A percentile compares a stretch with the other conserved stretches of the same genome.
These are phyloP conservation scores for Toxostoma redivivum DNA, from an alignment of 2,113 vertebrate species.

Conservation along the genomic window DNA sequence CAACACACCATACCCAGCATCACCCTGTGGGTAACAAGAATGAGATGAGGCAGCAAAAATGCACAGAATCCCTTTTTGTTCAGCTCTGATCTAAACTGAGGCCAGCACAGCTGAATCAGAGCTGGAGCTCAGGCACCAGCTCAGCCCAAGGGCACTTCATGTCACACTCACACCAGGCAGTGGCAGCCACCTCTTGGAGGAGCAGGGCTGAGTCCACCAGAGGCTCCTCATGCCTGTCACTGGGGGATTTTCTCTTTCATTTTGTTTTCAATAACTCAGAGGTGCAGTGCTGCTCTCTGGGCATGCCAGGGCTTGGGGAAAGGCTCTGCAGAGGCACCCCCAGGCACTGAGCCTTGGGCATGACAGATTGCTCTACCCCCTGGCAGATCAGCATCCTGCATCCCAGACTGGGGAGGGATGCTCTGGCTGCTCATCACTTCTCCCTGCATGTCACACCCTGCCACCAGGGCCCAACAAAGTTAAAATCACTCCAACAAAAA, in stretches of 20 bases:
- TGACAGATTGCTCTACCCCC: fast-evolving
- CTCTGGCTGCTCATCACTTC: background rate
- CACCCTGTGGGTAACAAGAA: background rate
- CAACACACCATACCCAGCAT: background rate
- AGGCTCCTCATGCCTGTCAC: fast-evolving
- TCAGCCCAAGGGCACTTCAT: background rate
- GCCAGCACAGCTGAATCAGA: background rate
- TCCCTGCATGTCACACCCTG: background rate
- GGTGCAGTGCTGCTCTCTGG: background rate
- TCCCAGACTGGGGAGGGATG: background rate
- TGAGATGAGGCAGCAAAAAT: background rate
- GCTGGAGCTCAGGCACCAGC: background rate
- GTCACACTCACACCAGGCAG: fast-evolving
- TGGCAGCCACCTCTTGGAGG: background rate
- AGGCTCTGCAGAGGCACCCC: background rate
- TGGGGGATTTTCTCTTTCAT: background rate
- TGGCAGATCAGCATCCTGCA: background rate
- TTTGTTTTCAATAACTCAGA: background rate
- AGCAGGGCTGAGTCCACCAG: background rate
- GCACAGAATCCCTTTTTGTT: background rate
- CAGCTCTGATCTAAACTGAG: background rate
- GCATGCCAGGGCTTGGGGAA: background rate
- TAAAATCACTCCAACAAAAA: background rate
- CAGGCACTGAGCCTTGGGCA: background rate
- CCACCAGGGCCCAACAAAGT: background rate